A percentile compares a stretch with the other conserved stretches of the same genome.
Conservation (phyloP, 2,888 invertebrate genomes). For the Gandaritis pyraliata region DNA sequence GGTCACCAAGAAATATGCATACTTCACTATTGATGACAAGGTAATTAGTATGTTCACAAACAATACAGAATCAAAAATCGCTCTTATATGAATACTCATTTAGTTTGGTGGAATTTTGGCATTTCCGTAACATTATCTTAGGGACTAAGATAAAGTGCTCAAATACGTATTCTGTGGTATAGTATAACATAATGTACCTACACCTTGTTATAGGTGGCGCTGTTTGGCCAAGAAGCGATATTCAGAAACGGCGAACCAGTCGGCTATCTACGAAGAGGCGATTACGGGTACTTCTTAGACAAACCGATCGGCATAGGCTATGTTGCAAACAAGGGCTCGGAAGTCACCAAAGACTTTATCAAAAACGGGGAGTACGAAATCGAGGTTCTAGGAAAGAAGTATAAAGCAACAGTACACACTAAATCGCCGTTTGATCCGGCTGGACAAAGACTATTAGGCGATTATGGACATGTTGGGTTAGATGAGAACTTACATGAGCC, state of each 20-base stretch:
- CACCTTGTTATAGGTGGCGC: conserved; percentile 80
- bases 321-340: conserved; percentile 82
- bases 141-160: no score
- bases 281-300: conserved; percentile 86
- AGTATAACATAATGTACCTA: background rate
- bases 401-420: conserved; percentile 88
- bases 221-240: conserved; percentile 94
- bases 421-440: conserved; percentile 93
- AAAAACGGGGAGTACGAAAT: conserved; percentile 90
- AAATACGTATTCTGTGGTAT: no score
- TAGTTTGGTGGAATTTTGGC: no score
- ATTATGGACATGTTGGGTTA: conserved; percentile 79
- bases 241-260: conserved; percentile 90
- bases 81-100: no score
- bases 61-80: no score
- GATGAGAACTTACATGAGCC: conserved; percentile 76
- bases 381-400: conserved; percentile 90
- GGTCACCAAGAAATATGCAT: conserved; percentile 89
- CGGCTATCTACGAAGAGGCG: conserved; percentile 92
- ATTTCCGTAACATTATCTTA: no score
- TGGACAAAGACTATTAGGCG: conserved; percentile 89
- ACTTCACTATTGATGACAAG: conserved; percentile 87
- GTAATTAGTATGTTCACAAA: conserved; percentile 50
- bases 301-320: conserved; percentile 86
- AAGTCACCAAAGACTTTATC: conserved; percentile 87